Evolutionary conservation across 2,888 invertebrate genomes (phyloP).

Genomic region (Tachina fera): DNA sequence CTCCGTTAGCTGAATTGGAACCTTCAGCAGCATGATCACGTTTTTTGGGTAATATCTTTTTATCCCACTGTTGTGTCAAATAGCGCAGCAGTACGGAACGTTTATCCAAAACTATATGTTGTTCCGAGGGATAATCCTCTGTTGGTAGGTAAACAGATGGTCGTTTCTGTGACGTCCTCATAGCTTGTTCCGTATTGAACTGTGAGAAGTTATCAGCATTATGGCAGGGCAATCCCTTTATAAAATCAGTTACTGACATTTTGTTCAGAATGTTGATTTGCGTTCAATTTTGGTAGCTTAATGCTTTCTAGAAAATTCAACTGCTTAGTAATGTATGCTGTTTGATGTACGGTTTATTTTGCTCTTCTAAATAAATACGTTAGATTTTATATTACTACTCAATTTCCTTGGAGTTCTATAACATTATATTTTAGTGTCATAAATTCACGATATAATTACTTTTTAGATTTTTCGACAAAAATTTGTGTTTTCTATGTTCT

Average conservation of each 20-base stretch:
- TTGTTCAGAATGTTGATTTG: constrained; percentile 14
- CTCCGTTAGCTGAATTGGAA: constrained; percentile 69
- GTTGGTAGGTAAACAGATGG: constrained; percentile 96
- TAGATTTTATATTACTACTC: no score
- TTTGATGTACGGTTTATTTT: not conserved
- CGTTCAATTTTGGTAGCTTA: not conserved
- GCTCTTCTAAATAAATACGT: not conserved
- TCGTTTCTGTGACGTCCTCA: constrained; percentile 91
- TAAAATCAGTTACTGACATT: constrained; percentile 93
- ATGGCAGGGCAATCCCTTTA: constrained; percentile 95
- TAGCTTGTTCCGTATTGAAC: constrained; percentile 93
- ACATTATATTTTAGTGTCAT: not conserved
- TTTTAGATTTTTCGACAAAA: constrained; percentile 25
- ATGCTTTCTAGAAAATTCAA: not conserved
- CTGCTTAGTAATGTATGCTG: not conserved
- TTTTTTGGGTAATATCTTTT: constrained; percentile 86
- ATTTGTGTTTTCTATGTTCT: constrained; percentile 43
- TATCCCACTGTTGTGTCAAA: constrained; percentile 97
- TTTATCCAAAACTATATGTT: constrained; percentile 98
- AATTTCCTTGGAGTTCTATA: not conserved
- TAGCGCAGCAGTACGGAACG: constrained; percentile 96
- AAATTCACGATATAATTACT: not conserved
- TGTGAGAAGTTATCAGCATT: constrained; percentile 95
- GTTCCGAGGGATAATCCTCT: constrained; percentile 95
- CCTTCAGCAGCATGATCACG: constrained; percentile 77